Evolutionary conservation across 2,113 vertebrate genomes (phyloP).

Genomic region (Triplophysa tibetana): DNA sequence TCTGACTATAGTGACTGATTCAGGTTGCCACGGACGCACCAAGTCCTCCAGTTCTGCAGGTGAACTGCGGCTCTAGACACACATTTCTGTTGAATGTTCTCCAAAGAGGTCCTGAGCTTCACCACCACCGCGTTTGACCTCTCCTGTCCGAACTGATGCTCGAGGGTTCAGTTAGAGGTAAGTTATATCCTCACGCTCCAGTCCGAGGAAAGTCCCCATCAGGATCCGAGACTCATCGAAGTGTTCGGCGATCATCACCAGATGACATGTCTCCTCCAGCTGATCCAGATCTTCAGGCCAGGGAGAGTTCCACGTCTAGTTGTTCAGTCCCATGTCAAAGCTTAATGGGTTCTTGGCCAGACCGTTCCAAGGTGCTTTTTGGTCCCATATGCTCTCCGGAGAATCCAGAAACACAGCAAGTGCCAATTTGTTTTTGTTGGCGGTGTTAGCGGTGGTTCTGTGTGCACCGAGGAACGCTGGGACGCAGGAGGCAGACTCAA

Average conservation of each 20-base stretch:
- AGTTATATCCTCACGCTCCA: conserved; percentile 53
- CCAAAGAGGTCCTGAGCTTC: conserved; percentile 39
- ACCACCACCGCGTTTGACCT: conserved; percentile 52
- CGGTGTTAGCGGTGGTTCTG: neutral
- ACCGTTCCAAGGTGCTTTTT: conserved; percentile 11
- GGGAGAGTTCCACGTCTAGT: conserved; percentile 22
- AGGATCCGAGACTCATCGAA: conserved; percentile 64
- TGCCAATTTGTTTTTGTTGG: conserved; percentile 1
- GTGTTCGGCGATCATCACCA: conserved; percentile 61
- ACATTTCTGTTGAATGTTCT: too few relatives aligned
- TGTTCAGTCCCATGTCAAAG: conserved; percentile 60
- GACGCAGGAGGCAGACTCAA: conserved; percentile 44
- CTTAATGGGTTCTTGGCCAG: conserved; percentile 60
- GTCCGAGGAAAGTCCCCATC: conserved; percentile 49
- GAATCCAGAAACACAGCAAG: conserved; percentile 50
- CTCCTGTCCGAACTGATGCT: conserved; percentile 43
- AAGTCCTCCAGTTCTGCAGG: conserved; percentile 51
- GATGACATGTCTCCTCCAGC: conserved; percentile 57
- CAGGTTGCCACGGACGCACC: conserved; percentile 49
- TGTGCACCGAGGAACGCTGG: conserved; percentile 49
- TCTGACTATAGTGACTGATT: conserved; percentile 50
- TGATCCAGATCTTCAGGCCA: conserved; percentile 45
- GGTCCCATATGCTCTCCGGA: conserved; percentile 49
- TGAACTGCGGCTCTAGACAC: conserved; percentile 39
- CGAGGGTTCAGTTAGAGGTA: conserved; percentile 57